Evolutionary conservation across 2,113 vertebrate species (phyloP).

Genomic region (Camelus dromedarius): DNA sequence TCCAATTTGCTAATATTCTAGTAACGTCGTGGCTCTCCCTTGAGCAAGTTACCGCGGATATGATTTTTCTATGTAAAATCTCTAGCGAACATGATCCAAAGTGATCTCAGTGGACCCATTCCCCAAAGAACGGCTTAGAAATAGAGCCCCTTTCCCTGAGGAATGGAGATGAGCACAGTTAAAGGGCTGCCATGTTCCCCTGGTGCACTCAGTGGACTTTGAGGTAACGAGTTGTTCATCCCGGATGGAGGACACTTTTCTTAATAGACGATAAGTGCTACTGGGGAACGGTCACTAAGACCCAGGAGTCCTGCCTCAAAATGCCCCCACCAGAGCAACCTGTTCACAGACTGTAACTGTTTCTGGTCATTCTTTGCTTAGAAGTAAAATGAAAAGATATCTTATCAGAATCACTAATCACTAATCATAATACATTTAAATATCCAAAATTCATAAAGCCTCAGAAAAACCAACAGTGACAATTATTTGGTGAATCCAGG

Average conservation of each 20-base stretch:
- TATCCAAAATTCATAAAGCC: not conserved
- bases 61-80: not conserved
- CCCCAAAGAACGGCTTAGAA: not conserved
- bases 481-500: not conserved
- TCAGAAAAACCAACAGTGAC: not conserved
- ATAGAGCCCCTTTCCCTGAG: not conserved
- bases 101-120: not conserved
- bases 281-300: not conserved
- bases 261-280: not conserved
- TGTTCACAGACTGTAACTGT: not conserved
- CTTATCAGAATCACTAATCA: not conserved
- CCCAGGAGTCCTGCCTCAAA: fast-evolving
- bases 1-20: not conserved
- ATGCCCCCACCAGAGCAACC: not conserved
- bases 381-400: not conserved
- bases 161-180: not conserved
- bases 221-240: too few species aligned
- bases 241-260: not conserved
- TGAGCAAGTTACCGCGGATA: not conserved
- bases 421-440: not conserved
- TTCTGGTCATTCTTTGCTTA: not conserved
- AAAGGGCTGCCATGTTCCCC: fast-evolving
- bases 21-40: not conserved
- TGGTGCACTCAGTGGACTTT: not conserved
- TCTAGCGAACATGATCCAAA: fast-evolving